These are phyloP conservation scores for Hyaena hyaena DNA, from an alignment of 2,113 vertebrate genomes.

Conservation along the genomic window DNA sequence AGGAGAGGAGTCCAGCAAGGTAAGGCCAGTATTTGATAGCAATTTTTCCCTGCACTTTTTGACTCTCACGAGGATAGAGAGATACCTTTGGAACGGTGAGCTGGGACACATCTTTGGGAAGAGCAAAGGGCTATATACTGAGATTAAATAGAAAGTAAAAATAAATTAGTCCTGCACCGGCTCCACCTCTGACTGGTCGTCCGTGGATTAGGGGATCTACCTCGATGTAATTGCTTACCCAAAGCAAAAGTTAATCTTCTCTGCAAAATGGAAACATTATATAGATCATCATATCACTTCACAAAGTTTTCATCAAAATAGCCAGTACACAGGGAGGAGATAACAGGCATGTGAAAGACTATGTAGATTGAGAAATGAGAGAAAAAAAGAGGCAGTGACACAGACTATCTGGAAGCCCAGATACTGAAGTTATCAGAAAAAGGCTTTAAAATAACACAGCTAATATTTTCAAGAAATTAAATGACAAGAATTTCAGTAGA, in stretches of 20 bases:
- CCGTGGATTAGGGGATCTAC: not conserved
- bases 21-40: not conserved
- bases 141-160: not conserved
- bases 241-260: not conserved
- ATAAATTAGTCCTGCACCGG: not conserved
- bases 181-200: not conserved
- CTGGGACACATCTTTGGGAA: not conserved
- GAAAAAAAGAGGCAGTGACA: not conserved
- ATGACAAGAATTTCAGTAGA: not conserved
- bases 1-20: not conserved
- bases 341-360: not conserved
- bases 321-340: not conserved
- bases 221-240: not conserved
- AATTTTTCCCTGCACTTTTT: not conserved
- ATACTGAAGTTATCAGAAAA: not conserved
- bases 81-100: not conserved
- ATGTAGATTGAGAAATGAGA: not conserved
- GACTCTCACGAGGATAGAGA: not conserved
- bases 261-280: not conserved
- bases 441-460: not conserved
- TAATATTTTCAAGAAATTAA: not conserved
- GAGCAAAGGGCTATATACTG: not conserved
- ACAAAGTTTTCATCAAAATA: not conserved
- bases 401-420: not conserved
- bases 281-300: not conserved